Conservation (phyloP, 53 echinoderm and acorn worm genomes). For the Temnopleurus reevesii region DNA sequence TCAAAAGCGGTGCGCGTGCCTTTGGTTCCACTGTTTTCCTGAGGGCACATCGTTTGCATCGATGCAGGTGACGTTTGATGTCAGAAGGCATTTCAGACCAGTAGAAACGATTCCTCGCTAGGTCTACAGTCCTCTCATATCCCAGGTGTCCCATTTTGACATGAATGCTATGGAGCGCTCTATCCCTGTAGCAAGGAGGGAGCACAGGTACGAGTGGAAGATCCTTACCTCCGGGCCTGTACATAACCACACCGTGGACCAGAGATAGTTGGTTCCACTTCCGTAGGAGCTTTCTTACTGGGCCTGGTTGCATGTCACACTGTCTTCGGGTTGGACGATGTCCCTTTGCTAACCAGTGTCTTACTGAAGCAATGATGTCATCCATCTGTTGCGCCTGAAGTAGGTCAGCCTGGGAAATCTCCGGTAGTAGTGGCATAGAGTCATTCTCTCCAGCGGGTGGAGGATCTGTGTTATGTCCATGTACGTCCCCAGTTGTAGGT, state of each 20-base stretch:
- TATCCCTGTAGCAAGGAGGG: neutral
- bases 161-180: neutral
- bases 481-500: too few species aligned
- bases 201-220: neutral
- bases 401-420: neutral
- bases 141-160: neutral
- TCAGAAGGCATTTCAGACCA: conserved; percentile 15
- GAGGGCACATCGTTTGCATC: conserved; percentile 16
- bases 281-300: neutral
- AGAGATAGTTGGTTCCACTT: neutral
- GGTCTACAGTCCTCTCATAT: neutral
- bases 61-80: neutral
- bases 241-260: neutral
- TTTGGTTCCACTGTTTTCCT: neutral
- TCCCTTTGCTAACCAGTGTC: neutral
- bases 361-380: neutral
- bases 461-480: neutral
- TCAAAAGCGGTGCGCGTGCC: neutral
- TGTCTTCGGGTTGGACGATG: neutral
- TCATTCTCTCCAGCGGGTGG: neutral
- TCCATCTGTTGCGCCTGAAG: neutral
- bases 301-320: neutral
- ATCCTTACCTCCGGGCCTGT: neutral
- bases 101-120: neutral
- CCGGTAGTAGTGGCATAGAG: neutral